Evolutionary conservation across 2,797 vertebrate genomes (phyloP).

Genomic region (Pangasius macronema): DNA sequence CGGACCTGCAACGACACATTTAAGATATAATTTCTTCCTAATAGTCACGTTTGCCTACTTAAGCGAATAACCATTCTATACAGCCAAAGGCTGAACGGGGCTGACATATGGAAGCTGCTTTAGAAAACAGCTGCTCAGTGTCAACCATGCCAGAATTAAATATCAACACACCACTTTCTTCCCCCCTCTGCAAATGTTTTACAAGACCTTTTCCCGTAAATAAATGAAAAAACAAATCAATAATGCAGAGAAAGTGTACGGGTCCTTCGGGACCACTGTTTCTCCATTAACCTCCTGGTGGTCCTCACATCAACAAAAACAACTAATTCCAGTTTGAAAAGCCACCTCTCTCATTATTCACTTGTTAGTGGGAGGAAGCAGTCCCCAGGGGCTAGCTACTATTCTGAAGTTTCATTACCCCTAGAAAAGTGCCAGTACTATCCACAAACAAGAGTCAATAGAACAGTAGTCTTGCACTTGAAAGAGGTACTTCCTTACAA

Average conservation of each 20-base stretch:
- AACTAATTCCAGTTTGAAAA: constrained; percentile 57
- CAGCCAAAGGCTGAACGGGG: constrained; percentile 40
- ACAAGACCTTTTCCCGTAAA: constrained; percentile 51
- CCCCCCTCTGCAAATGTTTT: constrained; percentile 42
- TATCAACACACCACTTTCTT: constrained; percentile 43
- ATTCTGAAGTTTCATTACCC: constrained; percentile 52
- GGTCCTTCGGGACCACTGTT: constrained; percentile 50
- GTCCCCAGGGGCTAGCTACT: constrained; percentile 45
- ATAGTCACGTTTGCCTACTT: constrained; percentile 24
- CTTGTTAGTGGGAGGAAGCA: constrained; percentile 49
- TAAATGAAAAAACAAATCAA: constrained; percentile 57
- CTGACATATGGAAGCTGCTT: constrained; percentile 48
- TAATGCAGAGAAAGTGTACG: constrained; percentile 51
- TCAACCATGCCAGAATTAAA: constrained; percentile 53
- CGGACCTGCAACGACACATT: neutral
- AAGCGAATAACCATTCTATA: constrained; percentile 34
- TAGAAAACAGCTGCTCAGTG: constrained; percentile 54
- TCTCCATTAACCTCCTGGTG: constrained; percentile 57
- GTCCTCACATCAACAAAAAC: constrained; percentile 56
- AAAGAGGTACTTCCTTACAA: neutral
- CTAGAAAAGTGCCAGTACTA: constrained; percentile 40
- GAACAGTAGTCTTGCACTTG: constrained; percentile 34
- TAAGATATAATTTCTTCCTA: constrained; percentile 27
- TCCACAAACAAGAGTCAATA: constrained; percentile 51
- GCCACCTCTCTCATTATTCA: constrained; percentile 55